These are phyloP conservation scores for Amphiprion clarkii DNA, from an alignment of 2,797 vertebrate species.

Conservation along the genomic window DNA sequence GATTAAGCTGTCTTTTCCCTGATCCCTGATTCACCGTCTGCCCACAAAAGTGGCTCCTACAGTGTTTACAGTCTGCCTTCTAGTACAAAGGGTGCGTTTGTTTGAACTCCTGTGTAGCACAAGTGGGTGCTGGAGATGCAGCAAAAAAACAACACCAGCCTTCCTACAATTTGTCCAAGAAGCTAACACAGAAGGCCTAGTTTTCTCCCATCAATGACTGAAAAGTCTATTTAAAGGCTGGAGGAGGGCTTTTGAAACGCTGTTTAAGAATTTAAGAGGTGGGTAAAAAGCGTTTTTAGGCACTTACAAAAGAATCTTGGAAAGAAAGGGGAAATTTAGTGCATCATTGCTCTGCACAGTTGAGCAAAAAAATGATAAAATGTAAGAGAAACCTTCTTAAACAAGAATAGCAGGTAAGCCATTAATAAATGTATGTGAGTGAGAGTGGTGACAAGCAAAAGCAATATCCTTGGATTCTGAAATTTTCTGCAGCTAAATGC, in stretches of 20 bases:
- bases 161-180: constrained; percentile 6
- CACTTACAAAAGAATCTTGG: too few relatives aligned
- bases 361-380: too few relatives aligned
- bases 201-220: constrained; percentile 10
- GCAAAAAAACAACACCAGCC: neutral
- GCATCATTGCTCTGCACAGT: too few relatives aligned
- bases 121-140: constrained; percentile 5
- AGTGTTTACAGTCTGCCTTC: neutral
- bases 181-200: constrained; percentile 1
- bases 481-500: too few relatives aligned
- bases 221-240: neutral
- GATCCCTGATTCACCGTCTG: constrained; percentile 4
- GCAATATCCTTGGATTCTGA: too few relatives aligned
- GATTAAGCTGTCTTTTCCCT: neutral
- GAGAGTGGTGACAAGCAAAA: neutral
- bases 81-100: constrained; percentile 15
- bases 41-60: constrained; percentile 9
- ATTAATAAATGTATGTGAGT: neutral
- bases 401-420: neutral
- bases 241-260: neutral
- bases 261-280: neutral
- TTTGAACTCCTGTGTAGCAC: neutral
- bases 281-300: neutral
- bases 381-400: too few relatives aligned
- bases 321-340: too few relatives aligned